Evolutionary conservation across 2,797 vertebrate genomes (phyloP).

Genomic region (Pitangus sulphuratus): DNA sequence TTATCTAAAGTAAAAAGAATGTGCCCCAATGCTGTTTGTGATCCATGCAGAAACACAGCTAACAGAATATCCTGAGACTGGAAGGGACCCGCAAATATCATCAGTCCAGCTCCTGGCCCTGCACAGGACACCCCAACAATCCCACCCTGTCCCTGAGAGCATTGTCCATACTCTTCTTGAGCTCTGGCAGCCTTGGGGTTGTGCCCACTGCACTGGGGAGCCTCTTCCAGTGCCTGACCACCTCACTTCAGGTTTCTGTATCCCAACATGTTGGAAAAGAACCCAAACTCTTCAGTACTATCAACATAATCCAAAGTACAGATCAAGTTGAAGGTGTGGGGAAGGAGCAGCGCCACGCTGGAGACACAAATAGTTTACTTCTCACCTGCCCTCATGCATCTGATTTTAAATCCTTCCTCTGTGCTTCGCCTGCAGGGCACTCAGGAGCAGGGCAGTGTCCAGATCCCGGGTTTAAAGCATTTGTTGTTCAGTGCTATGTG

Average conservation of each 20-base stretch:
- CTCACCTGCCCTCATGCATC: background rate
- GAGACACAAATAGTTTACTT: background rate
- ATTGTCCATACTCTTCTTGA: background rate
- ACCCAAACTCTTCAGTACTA: background rate
- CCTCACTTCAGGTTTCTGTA: background rate
- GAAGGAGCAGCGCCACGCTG: background rate
- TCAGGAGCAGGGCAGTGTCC: fast-evolving
- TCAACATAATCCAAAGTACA: fast-evolving
- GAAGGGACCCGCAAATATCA: background rate
- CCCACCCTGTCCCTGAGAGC: background rate
- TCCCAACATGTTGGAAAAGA: background rate
- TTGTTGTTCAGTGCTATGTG: fast-evolving
- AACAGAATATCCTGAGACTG: background rate
- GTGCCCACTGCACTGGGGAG: background rate
- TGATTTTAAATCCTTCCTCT: background rate
- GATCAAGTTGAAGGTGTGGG: background rate
- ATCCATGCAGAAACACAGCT: background rate
- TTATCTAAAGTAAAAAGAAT: background rate
- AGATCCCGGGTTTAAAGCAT: background rate
- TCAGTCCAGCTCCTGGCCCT: background rate
- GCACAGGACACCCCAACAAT: background rate
- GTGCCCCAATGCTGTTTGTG: background rate
- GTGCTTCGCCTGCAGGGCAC: background rate
- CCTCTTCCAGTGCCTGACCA: background rate
- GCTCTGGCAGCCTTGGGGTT: background rate